Conservation (phyloP, 2,113 vertebrate genomes). For the Pseudonaja textilis region DNA sequence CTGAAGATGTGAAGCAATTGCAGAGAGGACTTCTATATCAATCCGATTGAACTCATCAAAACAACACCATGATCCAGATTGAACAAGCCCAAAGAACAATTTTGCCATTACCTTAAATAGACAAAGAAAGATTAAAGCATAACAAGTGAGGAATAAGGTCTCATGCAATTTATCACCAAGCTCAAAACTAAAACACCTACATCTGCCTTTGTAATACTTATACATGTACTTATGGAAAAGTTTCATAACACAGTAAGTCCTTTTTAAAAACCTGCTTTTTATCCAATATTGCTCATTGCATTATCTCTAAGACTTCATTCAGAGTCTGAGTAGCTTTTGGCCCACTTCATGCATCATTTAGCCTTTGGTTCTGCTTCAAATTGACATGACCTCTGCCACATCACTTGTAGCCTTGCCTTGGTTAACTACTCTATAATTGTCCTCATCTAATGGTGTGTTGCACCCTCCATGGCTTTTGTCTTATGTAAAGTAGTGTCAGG, state of each 20-base stretch:
- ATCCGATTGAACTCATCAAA: constrained; percentile 70
- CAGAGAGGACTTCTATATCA: constrained; percentile 62
- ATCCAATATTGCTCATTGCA: neutral
- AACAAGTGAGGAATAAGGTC: neutral
- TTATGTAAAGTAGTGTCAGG: neutral
- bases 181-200: neutral
- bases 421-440: neutral
- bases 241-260: neutral
- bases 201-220: neutral
- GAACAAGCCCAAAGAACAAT: constrained; percentile 67
- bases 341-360: neutral
- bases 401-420: neutral
- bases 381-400: neutral
- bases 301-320: neutral
- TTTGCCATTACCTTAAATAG: constrained; percentile 62
- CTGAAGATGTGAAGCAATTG: constrained; percentile 66
- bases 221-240: neutral
- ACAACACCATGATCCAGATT: constrained; percentile 71
- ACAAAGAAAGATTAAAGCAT: neutral
- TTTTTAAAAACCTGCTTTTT: neutral
- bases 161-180: neutral
- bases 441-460: neutral
- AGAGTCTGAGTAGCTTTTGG: neutral
- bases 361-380: neutral
- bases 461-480: neutral